Evolutionary conservation across 2,797 vertebrate genomes (phyloP).

Genomic region (Yasuhikotakia modesta): DNA sequence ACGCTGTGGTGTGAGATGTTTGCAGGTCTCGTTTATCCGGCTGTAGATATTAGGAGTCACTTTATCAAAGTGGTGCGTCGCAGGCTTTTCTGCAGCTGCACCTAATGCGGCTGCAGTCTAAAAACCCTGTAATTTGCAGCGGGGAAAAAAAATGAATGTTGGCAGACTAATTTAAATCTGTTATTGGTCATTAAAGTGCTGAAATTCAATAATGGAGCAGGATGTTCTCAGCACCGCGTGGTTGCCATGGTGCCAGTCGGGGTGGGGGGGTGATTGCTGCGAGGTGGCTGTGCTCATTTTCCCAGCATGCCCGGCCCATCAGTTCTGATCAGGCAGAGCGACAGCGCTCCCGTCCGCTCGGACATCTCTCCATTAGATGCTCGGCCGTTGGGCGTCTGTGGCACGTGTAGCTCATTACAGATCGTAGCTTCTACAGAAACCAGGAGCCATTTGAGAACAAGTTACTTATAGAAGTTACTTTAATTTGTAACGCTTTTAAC

Average conservation of each 20-base stretch:
- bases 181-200: constrained; percentile 75
- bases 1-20: not conserved
- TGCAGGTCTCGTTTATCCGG: constrained; percentile 42
- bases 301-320: constrained; percentile 72
- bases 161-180: constrained; percentile 78
- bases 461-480: too few relatives aligned
- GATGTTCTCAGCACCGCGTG: constrained; percentile 48
- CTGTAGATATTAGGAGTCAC: constrained; percentile 46
- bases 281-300: constrained; percentile 65
- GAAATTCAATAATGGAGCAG: constrained; percentile 81
- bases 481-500: too few relatives aligned
- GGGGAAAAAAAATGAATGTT: constrained; percentile 76
- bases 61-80: constrained; percentile 49
- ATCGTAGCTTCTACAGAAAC: constrained; percentile 67
- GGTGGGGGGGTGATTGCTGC: constrained; percentile 23
- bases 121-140: constrained; percentile 62
- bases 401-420: constrained; percentile 76
- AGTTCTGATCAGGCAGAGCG: constrained; percentile 77
- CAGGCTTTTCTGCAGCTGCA: constrained; percentile 41
- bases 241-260: constrained; percentile 30
- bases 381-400: constrained; percentile 46
- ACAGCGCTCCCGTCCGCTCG: constrained; percentile 63
- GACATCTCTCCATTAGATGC: constrained; percentile 73
- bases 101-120: constrained; percentile 59
- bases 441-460: too few relatives aligned